Percentiles rank a stretch among this genome's conserved stretches.
Evolutionary conservation across 2,113 vertebrate genomes (phyloP).

Genomic region (Turnix velox): DNA sequence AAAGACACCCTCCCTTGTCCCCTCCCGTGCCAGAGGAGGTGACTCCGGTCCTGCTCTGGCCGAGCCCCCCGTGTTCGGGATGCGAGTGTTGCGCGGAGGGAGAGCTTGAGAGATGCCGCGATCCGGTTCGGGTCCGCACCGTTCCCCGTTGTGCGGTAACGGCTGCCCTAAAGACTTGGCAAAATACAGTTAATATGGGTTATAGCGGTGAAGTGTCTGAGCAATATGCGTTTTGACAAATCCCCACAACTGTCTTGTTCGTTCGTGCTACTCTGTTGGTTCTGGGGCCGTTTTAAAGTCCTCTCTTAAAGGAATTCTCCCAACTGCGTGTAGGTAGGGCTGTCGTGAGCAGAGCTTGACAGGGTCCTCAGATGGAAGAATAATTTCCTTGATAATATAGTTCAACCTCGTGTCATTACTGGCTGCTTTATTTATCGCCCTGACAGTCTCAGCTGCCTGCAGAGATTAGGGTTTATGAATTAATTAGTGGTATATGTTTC

Average conservation of each 20-base stretch:
- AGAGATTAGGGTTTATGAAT: constrained; percentile 14
- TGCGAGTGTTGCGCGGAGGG: not conserved
- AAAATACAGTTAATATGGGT: rapidly evolving
- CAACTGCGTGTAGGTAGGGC: not conserved
- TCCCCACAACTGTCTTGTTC: not conserved
- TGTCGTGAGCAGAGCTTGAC: not conserved
- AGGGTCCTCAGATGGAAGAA: not conserved
- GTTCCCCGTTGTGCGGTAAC: rapidly evolving
- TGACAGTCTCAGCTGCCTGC: not conserved
- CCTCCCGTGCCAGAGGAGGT: not conserved
- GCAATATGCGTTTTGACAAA: not conserved
- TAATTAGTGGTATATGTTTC: not conserved
- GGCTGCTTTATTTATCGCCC: not conserved
- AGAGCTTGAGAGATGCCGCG: not conserved
- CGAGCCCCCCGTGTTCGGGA: not conserved
- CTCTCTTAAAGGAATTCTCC: not conserved
- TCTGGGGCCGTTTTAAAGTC: not conserved
- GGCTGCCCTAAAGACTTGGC: not conserved
- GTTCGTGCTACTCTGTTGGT: not conserved
- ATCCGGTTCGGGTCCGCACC: rapidly evolving
- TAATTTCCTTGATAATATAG: not conserved
- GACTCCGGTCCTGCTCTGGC: not conserved
- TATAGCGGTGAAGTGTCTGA: not conserved
- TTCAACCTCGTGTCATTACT: not conserved
- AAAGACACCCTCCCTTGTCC: not conserved